phyloP scores from a whole-genome alignment of 1,140 invertebrate genomes.

The Rhopalosiphum maidis region DNA sequence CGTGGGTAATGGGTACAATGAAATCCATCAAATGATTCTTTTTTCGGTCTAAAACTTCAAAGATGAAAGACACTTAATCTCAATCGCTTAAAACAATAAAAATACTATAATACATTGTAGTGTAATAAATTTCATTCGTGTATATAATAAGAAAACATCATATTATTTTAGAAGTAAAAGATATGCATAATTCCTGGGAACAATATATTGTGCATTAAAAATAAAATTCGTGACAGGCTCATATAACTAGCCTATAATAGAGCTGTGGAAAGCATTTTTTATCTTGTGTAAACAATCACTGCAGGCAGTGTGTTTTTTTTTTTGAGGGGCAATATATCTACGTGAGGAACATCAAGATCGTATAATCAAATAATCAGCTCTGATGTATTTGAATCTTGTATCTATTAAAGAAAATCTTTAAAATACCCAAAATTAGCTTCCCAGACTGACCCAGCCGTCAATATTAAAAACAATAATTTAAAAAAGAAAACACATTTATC shows the following conservation, averaged over 20 bases:
- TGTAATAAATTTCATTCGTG: not conserved
- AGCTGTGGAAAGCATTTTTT: not conserved
- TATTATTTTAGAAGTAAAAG: not conserved
- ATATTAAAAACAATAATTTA: not conserved
- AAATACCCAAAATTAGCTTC: slow-evolving; percentile 4
- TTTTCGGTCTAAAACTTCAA: not conserved
- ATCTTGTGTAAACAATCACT: slow-evolving; percentile 50
- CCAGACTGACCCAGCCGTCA: not conserved
- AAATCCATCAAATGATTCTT: no score
- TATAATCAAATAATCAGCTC: slow-evolving; percentile 10
- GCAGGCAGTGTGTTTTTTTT: not conserved
- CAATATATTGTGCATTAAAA: slow-evolving; percentile 1
- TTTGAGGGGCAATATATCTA: not conserved
- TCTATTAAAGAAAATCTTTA: slow-evolving; percentile 26
- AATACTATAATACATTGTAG: not conserved
- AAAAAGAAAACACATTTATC: not conserved
- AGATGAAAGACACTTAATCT: not conserved
- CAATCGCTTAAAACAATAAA: not conserved
- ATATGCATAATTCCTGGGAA: slow-evolving; percentile 16
- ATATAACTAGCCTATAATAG: not conserved
- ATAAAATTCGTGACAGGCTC: slow-evolving; percentile 44
- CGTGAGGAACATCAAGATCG: not conserved
- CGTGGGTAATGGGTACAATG: no score
- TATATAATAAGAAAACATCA: not conserved
- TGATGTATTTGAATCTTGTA: not conserved